Evolutionary conservation across 2,113 vertebrate species (phyloP), one percentile per base, ranked within the genome.

Genomic region (Petroica traversi): DNA sequence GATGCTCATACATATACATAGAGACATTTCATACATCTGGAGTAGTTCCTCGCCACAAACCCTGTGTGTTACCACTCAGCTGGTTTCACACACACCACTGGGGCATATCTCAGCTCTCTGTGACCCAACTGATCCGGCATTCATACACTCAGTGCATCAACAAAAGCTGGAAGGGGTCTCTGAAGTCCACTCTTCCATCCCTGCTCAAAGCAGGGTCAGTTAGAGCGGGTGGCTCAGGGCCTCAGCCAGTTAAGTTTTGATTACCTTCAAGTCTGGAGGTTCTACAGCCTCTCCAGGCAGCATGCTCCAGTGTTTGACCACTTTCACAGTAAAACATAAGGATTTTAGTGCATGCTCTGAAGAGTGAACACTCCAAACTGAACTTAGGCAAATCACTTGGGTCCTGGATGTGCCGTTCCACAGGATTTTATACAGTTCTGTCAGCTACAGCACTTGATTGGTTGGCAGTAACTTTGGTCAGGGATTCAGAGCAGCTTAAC

Each of bases 21-120:
- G 41, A 88, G 59, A 45, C 1, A 9, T 64, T 85, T 85, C 45
- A 11, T 45, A 55, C n/a, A 46, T 59, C 78, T 88, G 74, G 88
- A 88, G 26, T 6, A 75, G 61, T 8, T 75, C 43, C 52, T 88
- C 64, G 34, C 46, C 81, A 55, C 57, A 92, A 58, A 74, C 26
- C 7, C 29, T 38, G 41, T 20, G 55, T 54, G 29, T 84, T 72
- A 59, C 33, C 75, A 34, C 54, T 41, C 8, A 2, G 22, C 54
- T 85, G 71, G 54, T 88, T 79, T 75, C 62, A 88, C 48, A 48
- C 36, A 33, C 22, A 22, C 11, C 41, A 38, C 29, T 15, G 52
- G 6, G 2, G 2, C 33, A 6, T 48, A 52, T 61, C 7, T 49
- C 2, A 10, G 8, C 23, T 73, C 46, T 62, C 54, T 1, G 0